Evolutionary conservation across 2,888 invertebrate species (phyloP).

Genomic region (Oxystoma pomonae): DNA sequence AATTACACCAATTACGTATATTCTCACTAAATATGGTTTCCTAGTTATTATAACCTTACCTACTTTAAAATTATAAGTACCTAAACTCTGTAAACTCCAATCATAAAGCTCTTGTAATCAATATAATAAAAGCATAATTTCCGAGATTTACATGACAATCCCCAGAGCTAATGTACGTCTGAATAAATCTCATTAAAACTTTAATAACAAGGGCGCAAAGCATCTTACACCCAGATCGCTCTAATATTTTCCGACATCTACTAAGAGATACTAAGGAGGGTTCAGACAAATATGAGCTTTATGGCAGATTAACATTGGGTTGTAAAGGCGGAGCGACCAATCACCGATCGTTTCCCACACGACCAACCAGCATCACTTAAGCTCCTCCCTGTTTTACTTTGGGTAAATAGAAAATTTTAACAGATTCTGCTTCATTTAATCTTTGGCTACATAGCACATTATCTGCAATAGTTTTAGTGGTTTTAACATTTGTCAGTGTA

Average conservation of each 20-base stretch:
- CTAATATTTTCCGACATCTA: slow-evolving; percentile 46
- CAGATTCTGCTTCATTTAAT: background rate
- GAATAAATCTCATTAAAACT: slow-evolving; percentile 19
- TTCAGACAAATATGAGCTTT: slow-evolving; percentile 33
- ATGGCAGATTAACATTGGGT: slow-evolving; percentile 27
- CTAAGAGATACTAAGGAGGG: slow-evolving; percentile 44
- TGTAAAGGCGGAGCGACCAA: slow-evolving; percentile 36
- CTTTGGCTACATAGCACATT: too few species aligned
- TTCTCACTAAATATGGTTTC: too few species aligned
- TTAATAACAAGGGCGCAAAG: slow-evolving; percentile 16
- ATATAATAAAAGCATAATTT: too few species aligned
- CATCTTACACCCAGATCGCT: slow-evolving; percentile 23
- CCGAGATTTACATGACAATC: background rate
- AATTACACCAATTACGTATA: too few species aligned
- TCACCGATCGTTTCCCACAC: slow-evolving; percentile 40
- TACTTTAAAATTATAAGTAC: too few species aligned
- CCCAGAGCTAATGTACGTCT: background rate
- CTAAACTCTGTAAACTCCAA: too few species aligned
- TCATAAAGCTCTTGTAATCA: too few species aligned
- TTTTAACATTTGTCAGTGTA: background rate
- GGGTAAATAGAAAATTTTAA: background rate
- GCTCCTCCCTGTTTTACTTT: slow-evolving; percentile 23
- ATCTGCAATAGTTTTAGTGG: background rate
- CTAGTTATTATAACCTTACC: too few species aligned
- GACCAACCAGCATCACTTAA: slow-evolving; percentile 39